These are phyloP conservation scores for Clusia tigrina DNA, from an alignment of 2,888 invertebrate species.

Conservation along the genomic window DNA sequence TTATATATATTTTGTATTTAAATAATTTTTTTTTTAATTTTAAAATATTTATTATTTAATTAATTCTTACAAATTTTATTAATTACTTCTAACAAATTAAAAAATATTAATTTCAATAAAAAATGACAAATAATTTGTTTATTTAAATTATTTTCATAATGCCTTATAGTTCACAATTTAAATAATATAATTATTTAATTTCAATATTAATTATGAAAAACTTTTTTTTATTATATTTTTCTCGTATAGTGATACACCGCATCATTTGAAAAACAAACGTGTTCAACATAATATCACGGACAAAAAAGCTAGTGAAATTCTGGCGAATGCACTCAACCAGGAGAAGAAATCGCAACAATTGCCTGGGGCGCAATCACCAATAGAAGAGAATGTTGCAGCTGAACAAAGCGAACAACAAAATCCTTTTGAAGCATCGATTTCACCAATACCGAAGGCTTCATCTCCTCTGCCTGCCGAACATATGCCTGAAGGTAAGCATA, in stretches of 20 bases:
- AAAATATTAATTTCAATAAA: no score
- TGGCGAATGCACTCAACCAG: constrained; percentile 61
- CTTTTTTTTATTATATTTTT: constrained; percentile 65
- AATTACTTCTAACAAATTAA: not conserved
- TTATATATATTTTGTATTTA: no score
- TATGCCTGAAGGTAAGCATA: constrained; percentile 39
- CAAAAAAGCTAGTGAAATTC: constrained; percentile 76
- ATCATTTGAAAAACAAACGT: constrained; percentile 98
- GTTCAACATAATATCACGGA: constrained; percentile 74
- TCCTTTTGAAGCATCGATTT: constrained; percentile 54
- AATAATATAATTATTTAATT: not conserved
- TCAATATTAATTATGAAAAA: not conserved
- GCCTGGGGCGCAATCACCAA: constrained; percentile 56
- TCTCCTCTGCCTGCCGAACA: constrained; percentile 31
- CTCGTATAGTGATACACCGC: constrained; percentile 95
- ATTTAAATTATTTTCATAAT: no score
- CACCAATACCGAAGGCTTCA: constrained; percentile 51
- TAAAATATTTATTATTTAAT: no score
- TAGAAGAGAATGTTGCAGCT: constrained; percentile 54
- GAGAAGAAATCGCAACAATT: constrained; percentile 50
- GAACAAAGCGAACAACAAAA: constrained; percentile 45
- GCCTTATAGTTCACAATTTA: no score
- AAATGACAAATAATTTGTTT: no score
- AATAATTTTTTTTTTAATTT: no score
- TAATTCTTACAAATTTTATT: not conserved